These are phyloP conservation scores for Semicossyphus pulcher DNA, from an alignment of 2,113 vertebrate species.

Conservation along the genomic window DNA sequence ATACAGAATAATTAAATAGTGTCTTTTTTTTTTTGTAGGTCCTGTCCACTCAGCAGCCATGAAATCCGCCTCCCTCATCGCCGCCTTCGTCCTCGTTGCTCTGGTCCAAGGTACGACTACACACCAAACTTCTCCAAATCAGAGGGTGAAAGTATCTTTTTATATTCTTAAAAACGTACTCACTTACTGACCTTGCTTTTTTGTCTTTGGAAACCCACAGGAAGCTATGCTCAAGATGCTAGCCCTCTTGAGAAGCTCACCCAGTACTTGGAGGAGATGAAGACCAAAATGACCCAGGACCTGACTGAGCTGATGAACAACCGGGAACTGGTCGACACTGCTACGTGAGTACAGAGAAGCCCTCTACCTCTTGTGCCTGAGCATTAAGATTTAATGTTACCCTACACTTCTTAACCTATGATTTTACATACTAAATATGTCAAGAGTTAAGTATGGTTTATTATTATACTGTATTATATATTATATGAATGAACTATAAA, in stretches of 20 bases:
- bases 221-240: slow-evolving; percentile 59
- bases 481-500: no score
- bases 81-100: slow-evolving; percentile 62
- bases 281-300: slow-evolving; percentile 46
- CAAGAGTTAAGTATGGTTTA: no score
- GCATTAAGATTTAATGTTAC: no score
- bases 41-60: slow-evolving; percentile 71
- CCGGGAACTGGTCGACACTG: slow-evolving; percentile 56
- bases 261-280: slow-evolving; percentile 64
- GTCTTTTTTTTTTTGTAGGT: slow-evolving; percentile 43
- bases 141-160: not conserved
- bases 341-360: slow-evolving; percentile 67
- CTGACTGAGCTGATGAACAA: slow-evolving; percentile 38
- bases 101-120: slow-evolving; percentile 69
- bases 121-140: not conserved
- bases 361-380: not conserved
- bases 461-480: no score
- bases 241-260: slow-evolving; percentile 30
- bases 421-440: no score
- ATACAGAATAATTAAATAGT: not conserved
- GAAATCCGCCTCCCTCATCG: slow-evolving; percentile 77
- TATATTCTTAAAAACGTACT: not conserved
- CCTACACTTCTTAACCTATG: no score
- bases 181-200: not conserved
- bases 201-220: slow-evolving; percentile 35